Evolutionary conservation across 2,888 invertebrate genomes (phyloP).

Genomic region (Galerucella calmariensis): DNA sequence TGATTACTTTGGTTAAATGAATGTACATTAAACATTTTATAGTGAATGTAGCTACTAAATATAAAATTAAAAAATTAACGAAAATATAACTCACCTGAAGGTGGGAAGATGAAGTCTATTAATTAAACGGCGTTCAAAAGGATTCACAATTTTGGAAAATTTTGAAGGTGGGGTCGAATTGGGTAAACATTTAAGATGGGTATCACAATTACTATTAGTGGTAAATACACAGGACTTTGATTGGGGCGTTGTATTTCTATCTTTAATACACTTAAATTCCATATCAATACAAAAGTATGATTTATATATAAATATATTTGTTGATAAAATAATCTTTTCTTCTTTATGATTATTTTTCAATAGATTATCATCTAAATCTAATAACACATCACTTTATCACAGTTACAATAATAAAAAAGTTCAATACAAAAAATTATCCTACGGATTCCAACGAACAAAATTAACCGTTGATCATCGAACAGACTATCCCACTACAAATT

Average conservation of each 20-base stretch:
- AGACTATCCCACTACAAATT: slow-evolving; percentile 30
- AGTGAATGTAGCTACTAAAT: background rate
- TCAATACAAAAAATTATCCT: slow-evolving; percentile 1
- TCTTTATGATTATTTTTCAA: background rate
- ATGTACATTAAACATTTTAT: too few species aligned
- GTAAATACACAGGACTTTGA: slow-evolving; percentile 46
- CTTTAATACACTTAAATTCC: slow-evolving; percentile 51
- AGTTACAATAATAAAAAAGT: background rate
- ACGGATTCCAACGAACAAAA: slow-evolving; percentile 25
- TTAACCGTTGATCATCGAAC: slow-evolving; percentile 33
- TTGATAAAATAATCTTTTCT: background rate
- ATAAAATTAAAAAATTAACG: slow-evolving; percentile 1
- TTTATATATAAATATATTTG: background rate
- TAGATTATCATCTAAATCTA: slow-evolving; percentile 23
- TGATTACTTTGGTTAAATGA: too few species aligned
- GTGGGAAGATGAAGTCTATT: slow-evolving; percentile 75
- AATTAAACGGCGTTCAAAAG: slow-evolving; percentile 75
- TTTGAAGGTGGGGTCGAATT: slow-evolving; percentile 70
- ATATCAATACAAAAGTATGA: slow-evolving; percentile 32
- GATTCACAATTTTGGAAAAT: slow-evolving; percentile 72
- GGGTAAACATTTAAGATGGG: slow-evolving; percentile 63
- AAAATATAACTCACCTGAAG: slow-evolving; percentile 69
- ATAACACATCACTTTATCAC: slow-evolving; percentile 26
- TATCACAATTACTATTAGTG: slow-evolving; percentile 53
- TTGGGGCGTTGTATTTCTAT: slow-evolving; percentile 53